Evolutionary conservation across 2,113 vertebrate species (phyloP), one percentile per base, ranked within the genome.

Genomic region (Heloderma charlesbogerti): DNA sequence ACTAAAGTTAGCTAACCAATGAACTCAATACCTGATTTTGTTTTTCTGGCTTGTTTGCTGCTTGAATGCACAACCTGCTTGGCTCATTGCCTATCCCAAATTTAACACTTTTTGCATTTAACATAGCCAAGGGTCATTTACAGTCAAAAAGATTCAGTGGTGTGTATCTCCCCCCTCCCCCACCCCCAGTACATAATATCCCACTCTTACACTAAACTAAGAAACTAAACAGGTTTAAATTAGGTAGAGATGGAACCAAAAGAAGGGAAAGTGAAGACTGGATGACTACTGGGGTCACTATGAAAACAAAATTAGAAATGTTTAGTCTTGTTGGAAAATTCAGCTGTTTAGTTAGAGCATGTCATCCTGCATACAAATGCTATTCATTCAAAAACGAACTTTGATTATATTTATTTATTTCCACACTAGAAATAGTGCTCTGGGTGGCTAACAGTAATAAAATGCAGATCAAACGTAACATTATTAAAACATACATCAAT

Each of bases 21-120:
- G 29, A 93, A 81, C 82, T 92, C 90, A 92, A 88, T 92, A 87
- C 91, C 31, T 84, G 54, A 34, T 93, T 95, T 95, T 63, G 60
- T 63, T 77, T 88, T 91, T 93, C 91, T 91, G 91, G 86, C 69
- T 88, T 63, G 12, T 31, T 40, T 78, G 92, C 92, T 93, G 54
- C 80, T 66, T 8, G 31, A 94, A 67, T 45, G 18, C 20, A 78
- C 7, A 29, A 67, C 60, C 89, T 77, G 0, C 43, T 82, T 69
- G 88, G 2, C 1, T 87, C 84, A 18, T 22, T 51, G 1, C 2
- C 63, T 86, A 67, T 63, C 93, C 93, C 96, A 96, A 94, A 8
- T 40, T 88, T 95, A 96, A 95, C 25, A 89, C 60, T 72, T 84
- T 92, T 91, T 91, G 69, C 81, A 67, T 95, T 89, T 45, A 79